Evolutionary conservation across 2,797 vertebrate genomes (phyloP).

Genomic region (Melopsittacus undulatus): DNA sequence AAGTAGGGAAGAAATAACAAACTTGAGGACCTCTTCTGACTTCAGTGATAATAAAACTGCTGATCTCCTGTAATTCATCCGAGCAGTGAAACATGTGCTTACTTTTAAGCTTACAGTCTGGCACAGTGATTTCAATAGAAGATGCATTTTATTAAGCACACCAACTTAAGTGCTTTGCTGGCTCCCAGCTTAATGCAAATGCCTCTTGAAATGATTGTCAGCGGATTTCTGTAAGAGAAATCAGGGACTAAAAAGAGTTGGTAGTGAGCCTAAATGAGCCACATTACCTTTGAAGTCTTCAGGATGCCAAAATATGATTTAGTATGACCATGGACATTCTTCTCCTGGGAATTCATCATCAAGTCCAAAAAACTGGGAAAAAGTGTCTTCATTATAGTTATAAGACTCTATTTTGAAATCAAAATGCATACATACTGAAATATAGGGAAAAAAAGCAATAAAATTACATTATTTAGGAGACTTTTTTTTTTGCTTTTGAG

Average conservation of each 20-base stretch:
- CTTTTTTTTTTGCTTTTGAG: background rate
- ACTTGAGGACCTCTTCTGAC: background rate
- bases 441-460: background rate
- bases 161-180: constrained; percentile 39
- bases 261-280: background rate
- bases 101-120: background rate
- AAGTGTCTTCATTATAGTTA: background rate
- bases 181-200: constrained; percentile 16
- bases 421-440: background rate
- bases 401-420: background rate
- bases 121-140: background rate
- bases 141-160: background rate
- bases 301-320: background rate
- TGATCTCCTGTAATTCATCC: background rate
- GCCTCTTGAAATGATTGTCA: constrained; percentile 1
- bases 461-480: background rate
- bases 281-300: background rate
- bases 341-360: background rate
- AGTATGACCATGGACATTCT: background rate
- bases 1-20: background rate
- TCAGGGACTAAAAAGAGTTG: background rate
- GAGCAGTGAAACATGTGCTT: background rate
- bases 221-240: background rate
- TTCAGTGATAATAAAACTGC: background rate
- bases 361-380: background rate